These are phyloP conservation scores for Leptatherina wallacei DNA, from an alignment of 2,797 vertebrate genomes.

Conservation along the genomic window DNA sequence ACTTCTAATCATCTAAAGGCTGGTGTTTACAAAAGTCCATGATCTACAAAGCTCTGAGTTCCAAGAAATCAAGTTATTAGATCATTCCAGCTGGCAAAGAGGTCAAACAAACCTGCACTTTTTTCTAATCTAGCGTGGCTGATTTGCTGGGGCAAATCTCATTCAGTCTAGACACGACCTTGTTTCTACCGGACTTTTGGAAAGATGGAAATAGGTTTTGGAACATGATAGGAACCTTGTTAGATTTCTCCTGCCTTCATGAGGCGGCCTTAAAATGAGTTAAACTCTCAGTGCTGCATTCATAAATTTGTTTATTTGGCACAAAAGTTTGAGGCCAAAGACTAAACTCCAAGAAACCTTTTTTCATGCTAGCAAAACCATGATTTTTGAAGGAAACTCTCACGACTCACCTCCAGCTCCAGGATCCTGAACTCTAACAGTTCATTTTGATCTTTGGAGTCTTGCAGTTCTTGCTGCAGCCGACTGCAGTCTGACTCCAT, in stretches of 20 bases:
- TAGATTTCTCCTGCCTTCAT: neutral
- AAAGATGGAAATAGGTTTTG: neutral
- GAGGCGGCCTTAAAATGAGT: neutral
- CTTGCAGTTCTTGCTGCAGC: conserved; percentile 93
- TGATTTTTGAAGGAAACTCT: neutral
- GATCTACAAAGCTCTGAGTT: neutral
- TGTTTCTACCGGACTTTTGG: neutral
- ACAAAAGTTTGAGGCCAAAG: neutral
- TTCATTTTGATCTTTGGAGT: conserved; percentile 97
- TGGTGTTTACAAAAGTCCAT: neutral
- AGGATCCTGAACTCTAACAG: conserved; percentile 97
- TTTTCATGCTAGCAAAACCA: neutral
- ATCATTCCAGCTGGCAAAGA: rapidly evolving
- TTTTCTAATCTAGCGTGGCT: neutral
- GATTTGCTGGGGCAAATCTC: neutral
- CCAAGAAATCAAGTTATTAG: neutral
- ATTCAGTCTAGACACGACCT: neutral
- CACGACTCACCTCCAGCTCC: conserved; percentile 91
- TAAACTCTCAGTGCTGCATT: neutral
- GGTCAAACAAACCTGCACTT: neutral
- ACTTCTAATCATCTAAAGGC: neutral
- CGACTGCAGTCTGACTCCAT: conserved; percentile 87
- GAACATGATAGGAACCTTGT: neutral
- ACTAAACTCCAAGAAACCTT: neutral
- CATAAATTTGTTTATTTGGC: neutral